phyloP scores from a whole-genome alignment of 2,888 invertebrate genomes.

The Lacanobia wlatinum region DNA sequence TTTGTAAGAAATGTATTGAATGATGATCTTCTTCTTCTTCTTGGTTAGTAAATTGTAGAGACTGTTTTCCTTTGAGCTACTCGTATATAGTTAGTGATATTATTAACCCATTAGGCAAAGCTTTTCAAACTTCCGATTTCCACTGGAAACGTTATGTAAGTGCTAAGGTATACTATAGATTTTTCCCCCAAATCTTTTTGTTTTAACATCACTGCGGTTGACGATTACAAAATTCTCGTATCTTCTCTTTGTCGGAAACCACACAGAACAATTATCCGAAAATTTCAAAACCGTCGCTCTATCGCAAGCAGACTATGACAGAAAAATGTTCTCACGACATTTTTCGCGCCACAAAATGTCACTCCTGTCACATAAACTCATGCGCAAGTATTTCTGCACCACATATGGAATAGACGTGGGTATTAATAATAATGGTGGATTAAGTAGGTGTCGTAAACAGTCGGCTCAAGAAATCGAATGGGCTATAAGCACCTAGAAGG shows the following conservation, averaged over 20 bases:
- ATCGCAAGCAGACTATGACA: slow-evolving; percentile 20
- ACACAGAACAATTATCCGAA: slow-evolving; percentile 32
- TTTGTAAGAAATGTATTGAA: not conserved
- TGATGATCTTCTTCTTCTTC: not conserved
- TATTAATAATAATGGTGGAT: slow-evolving; percentile 47
- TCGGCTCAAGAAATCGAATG: slow-evolving; percentile 35
- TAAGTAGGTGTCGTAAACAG: slow-evolving; percentile 43
- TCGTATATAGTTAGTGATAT: not conserved
- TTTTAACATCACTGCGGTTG: not conserved
- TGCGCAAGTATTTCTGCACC: slow-evolving; percentile 46
- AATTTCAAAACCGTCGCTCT: slow-evolving; percentile 44
- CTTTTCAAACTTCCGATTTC: not conserved
- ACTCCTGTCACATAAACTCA: slow-evolving; percentile 45
- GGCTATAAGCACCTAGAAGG: slow-evolving; percentile 13
- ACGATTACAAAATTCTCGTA: slow-evolving; percentile 17
- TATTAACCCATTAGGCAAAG: not conserved
- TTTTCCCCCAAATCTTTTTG: too few relatives aligned
- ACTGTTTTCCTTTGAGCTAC: not conserved
- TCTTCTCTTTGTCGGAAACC: slow-evolving; percentile 18
- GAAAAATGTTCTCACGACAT: slow-evolving; percentile 63
- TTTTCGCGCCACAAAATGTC: slow-evolving; percentile 58
- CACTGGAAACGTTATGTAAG: not conserved
- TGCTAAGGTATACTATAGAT: not conserved
- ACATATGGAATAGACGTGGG: slow-evolving; percentile 53
- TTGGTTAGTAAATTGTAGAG: not conserved